phyloP scores from a whole-genome alignment of 2,113 vertebrate genomes.

The Brachypodius melanocephalos region DNA sequence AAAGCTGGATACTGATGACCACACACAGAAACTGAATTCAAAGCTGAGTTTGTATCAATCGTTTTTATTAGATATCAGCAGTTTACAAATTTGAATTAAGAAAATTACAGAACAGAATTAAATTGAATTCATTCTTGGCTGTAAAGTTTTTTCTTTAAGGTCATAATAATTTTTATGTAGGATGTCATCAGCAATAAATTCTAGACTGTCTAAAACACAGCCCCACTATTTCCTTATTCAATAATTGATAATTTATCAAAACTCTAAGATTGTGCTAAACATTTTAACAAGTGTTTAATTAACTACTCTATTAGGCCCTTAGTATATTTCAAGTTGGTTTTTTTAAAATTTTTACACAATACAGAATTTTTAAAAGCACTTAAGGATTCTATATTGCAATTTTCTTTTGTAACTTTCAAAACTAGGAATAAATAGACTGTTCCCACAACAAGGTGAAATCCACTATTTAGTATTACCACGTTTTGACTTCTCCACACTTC shows the following conservation, averaged over 20 bases:
- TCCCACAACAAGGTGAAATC: neutral
- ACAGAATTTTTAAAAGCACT: neutral
- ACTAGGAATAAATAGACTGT: slow-evolving; percentile 37
- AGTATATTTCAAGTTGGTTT: neutral
- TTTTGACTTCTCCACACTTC: neutral
- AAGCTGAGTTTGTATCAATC: slow-evolving; percentile 12
- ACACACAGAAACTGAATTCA: neutral
- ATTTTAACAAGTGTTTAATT: slow-evolving; percentile 23
- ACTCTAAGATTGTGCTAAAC: slow-evolving; percentile 51
- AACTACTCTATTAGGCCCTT: neutral
- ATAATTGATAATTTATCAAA: slow-evolving; percentile 54
- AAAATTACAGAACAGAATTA: slow-evolving; percentile 59
- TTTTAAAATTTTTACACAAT: neutral
- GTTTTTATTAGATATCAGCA: slow-evolving; percentile 60
- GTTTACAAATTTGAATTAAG: slow-evolving; percentile 59
- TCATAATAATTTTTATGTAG: slow-evolving; percentile 33
- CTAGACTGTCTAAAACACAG: slow-evolving; percentile 76
- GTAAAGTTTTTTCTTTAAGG: neutral
- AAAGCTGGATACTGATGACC: neutral
- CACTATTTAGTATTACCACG: neutral
- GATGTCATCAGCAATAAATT: slow-evolving; percentile 34
- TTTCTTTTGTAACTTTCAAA: neutral
- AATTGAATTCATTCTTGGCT: slow-evolving; percentile 12
- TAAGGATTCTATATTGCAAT: neutral
- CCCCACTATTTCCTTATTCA: slow-evolving; percentile 9